phyloP scores from a whole-genome alignment of 2,797 vertebrate species.

The Carcharodon carcharias region DNA sequence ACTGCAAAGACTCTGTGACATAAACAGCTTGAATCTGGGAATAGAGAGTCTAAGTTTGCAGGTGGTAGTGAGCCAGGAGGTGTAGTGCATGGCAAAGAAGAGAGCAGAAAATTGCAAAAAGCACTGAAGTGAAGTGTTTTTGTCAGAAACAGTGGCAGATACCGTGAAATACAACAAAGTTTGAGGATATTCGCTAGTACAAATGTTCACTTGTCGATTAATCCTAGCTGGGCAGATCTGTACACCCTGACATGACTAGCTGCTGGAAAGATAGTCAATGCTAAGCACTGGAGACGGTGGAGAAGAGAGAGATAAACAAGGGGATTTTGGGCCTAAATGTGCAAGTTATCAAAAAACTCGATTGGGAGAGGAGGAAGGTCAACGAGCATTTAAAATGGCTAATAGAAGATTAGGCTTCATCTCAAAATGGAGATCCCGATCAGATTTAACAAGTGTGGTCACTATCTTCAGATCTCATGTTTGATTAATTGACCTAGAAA shows the following conservation, averaged over 20 bases:
- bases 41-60: neutral
- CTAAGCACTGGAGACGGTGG: neutral
- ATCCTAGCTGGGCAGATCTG: neutral
- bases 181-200: neutral
- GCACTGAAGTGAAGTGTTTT: neutral
- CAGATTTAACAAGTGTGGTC: neutral
- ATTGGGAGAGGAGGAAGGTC: neutral
- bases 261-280: neutral
- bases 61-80: neutral
- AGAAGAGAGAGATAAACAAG: neutral
- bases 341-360: neutral
- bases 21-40: neutral
- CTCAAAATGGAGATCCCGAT: neutral
- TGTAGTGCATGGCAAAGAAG: neutral
- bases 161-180: neutral
- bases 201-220: neutral
- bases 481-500: neutral
- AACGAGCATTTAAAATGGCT: neutral
- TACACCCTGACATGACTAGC: neutral
- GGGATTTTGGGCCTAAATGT: neutral
- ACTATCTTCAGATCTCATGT: no score
- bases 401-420: neutral
- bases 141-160: neutral
- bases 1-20: no score
- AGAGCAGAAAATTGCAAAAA: neutral